Percentiles rank a stretch among this genome's conserved stretches.
phyloP scores from a whole-genome alignment of 2,888 invertebrate species.

The Lapara coniferarum region DNA sequence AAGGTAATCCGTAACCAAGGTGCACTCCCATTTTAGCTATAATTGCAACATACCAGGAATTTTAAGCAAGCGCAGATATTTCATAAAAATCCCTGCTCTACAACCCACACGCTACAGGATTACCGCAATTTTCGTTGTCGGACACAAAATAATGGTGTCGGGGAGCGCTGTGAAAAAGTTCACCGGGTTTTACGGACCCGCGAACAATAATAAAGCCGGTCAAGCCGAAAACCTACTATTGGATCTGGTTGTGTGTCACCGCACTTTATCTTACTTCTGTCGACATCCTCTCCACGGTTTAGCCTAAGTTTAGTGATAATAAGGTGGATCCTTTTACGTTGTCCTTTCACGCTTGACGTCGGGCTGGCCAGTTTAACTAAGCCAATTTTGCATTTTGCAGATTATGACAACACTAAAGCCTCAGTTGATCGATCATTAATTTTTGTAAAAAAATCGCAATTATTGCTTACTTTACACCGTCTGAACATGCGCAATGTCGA shows the following conservation, averaged over 20 bases:
- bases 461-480: too few species aligned
- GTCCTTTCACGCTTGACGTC: too few species aligned
- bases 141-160: conserved; percentile 9
- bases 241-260: not conserved
- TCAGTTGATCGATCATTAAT: too few species aligned
- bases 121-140: conserved; percentile 8
- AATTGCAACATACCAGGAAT: not conserved
- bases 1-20: too few species aligned
- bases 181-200: conserved; percentile 3
- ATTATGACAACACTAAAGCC: too few species aligned
- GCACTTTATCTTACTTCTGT: not conserved
- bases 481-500: too few species aligned
- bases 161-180: not conserved
- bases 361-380: too few species aligned
- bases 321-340: not conserved
- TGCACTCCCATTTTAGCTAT: too few species aligned
- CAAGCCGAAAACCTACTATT: conserved; percentile 11
- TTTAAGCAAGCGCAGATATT: not conserved
- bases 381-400: too few species aligned
- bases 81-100: not conserved
- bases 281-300: not conserved
- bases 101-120: not conserved
- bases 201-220: conserved; percentile 11
- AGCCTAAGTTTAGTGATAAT: not conserved
- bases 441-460: too few species aligned